Base-by-base conservation (phyloP, 2,113 vertebrate species). In the Lepisosteus oculatus region DNA sequence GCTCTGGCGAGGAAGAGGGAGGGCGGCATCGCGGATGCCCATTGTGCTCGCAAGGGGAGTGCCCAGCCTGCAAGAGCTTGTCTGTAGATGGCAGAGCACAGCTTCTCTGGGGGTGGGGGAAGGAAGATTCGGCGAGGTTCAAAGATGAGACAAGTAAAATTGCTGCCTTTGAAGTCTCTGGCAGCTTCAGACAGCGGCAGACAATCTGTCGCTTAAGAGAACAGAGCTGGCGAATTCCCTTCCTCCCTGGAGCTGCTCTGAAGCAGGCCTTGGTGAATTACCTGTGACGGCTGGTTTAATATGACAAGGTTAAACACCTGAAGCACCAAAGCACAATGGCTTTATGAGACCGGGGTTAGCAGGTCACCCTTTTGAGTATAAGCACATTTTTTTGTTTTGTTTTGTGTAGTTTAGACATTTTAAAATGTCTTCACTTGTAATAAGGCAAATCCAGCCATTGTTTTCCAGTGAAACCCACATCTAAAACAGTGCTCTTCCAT, bases 261-360 rank as follows among this genome's bases (percentile, higher is more conserved):
- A 43, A 7, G 17, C 54, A 63, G 62, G 17, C n/a, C 62, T 51
- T 2, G 47, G 5, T 9, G 47, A 5, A 5, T 9, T 51, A 29
- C 17, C 74, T 75, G 80, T 84, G 83, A 86, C 74, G 85, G 83
- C 83, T 63, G n/a, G 80, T 85, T 82, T 86, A 85, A 86, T 83
- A 83, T 86, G 86, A 89, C 85, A 85, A 75, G 80, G 77, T 86
- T 79, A 87, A 88, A 85, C 81, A 82, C 80, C 85, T 79, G 72
- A 81, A 86, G 82, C 78, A 72, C 15, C 75, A 73, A 70, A 43
- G 72, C 74, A 81, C 77, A 81, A 83, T 77, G 76, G 64, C 78
- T 61, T 62, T 4, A 17, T 61, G 42, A 3, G 8, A 42, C 7
- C 41, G 12, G 51, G 63, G 67, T 41, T 14, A 9, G 42, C 6